Evolutionary conservation across 2,113 vertebrate genomes (phyloP), one percentile per base, ranked within the genome.

Genomic region (Nannobrachium achirus): DNA sequence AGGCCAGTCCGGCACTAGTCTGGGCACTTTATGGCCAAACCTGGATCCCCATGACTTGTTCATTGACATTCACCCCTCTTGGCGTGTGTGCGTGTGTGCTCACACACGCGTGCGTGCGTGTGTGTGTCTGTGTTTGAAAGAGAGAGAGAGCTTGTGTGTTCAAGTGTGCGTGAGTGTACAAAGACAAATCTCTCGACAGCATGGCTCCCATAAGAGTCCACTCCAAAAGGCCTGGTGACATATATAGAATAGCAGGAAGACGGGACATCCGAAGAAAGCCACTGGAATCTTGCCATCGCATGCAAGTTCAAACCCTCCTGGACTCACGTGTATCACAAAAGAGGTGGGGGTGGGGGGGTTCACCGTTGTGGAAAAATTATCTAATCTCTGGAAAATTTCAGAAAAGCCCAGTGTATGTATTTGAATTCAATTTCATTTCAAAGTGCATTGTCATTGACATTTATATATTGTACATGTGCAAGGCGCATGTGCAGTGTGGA

Each of bases 181-280:
- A 78, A 75, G 79, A 86, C 85, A 86, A 82, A 89, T 90, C 84
- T 80, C 62, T 85, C 75, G 18, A 62, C 81, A 84, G 63, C 65
- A 45, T 15, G 33, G 56, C 68, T 87, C 87, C 84, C 84, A 81
- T 71, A 83, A 83, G 80, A 71, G 61, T 63, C 66, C 52, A 25
- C 45, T 3, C 59, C 7, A 44, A 63, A 73, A 83, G 68, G 62
- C 73, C 73, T 83, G 86, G 83, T 91, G 89, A 92, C 86, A 89
- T 72, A 77, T 86, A 85, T 80, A 89, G 83, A 90, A 90, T 85
- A 67, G 86, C 86, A 90, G 89, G 86, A 91, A 91, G 66, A 87
- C 58, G 66, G 85, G 82, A 84, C 81, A 86, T 92, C 81, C 69
- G 77, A 85, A 76, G 71, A 67, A 64, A 58, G 58, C 55, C 56